phyloP scores from a whole-genome alignment of 2,797 vertebrate genomes.

The Peromyscus eremicus region DNA sequence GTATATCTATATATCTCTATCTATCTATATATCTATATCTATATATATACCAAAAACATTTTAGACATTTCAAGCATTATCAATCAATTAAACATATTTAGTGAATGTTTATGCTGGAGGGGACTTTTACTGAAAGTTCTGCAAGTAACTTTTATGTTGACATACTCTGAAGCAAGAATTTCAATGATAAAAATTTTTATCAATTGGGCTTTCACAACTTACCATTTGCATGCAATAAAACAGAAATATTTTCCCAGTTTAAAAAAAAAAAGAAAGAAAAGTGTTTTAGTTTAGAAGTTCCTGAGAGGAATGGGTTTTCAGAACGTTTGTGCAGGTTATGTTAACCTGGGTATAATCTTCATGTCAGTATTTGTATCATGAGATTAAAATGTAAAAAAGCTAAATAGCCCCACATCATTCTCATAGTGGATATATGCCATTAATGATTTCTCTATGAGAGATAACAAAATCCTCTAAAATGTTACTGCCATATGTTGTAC shows the following conservation, averaged over 20 bases:
- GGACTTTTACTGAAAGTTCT: neutral
- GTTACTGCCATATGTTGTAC: neutral
- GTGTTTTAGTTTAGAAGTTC: neutral
- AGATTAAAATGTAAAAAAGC: neutral
- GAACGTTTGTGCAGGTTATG: neutral
- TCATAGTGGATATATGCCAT: neutral
- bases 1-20: neutral
- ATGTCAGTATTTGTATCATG: neutral
- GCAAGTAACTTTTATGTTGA: neutral
- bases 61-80: neutral
- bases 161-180: conserved; percentile 27
- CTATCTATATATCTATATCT: too few relatives aligned
- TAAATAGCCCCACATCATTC: neutral
- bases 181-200: conserved; percentile 28
- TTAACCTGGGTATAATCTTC: neutral
- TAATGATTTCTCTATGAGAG: neutral
- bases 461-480: neutral
- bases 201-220: conserved; percentile 49
- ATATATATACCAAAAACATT: conserved; percentile 6
- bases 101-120: neutral
- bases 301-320: neutral
- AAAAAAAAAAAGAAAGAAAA: neutral
- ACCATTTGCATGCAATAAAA: conserved; percentile 33
- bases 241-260: conserved; percentile 2
- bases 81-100: neutral